Base-by-base conservation (phyloP, 2,797 vertebrate species). In the Peromyscus attwateri region DNA sequence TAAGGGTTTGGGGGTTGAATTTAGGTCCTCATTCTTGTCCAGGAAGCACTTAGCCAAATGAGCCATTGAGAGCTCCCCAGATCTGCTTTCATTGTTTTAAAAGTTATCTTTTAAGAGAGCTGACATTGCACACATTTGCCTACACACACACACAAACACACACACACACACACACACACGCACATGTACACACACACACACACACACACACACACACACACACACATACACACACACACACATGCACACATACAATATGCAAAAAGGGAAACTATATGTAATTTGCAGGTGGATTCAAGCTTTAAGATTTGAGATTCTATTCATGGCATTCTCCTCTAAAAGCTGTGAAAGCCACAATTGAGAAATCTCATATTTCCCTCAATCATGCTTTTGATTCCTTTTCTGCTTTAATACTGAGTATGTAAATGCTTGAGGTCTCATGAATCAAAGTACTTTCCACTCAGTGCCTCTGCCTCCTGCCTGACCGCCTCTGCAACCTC, bases 401-500 rank as follows among this genome's bases (percentile, higher is more conserved):
- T 96, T 97, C 90, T 96, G 91, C 93, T 91, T 97, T 85, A 95
- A 23, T 94, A 96, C 29, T 96, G 79, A 97, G 71, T 66, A 34
- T 95, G 94, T 95, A 97, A 98, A 97, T 95, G 97, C 96, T 97
- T 97, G 70, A 98, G 94, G 55, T 77, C 76, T 71, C 93, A 3
- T 89, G 96, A 98, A 92, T 96, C 91, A 95, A 91, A 97, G 94
- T 60, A 87, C 97, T 96, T 98, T 96, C 81, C 79, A 77, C 82
- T 97, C 95, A 34, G 49, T 94, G 95, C 95, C 57, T 97, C 96
- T 92, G 85, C 40, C 84, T 97, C 95, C 95, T 89, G 23, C 97
- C 96, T 97, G 93, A 91, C 83, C 94, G 95, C 94, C 89, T 79
- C 31, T 93, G 87, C 95, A 96, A 98, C 97, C 97, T 98, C 93